Base-by-base conservation (phyloP, 35 echinoderm and acorn worm genomes). In the Hemicentrotus pulcherrimus region DNA sequence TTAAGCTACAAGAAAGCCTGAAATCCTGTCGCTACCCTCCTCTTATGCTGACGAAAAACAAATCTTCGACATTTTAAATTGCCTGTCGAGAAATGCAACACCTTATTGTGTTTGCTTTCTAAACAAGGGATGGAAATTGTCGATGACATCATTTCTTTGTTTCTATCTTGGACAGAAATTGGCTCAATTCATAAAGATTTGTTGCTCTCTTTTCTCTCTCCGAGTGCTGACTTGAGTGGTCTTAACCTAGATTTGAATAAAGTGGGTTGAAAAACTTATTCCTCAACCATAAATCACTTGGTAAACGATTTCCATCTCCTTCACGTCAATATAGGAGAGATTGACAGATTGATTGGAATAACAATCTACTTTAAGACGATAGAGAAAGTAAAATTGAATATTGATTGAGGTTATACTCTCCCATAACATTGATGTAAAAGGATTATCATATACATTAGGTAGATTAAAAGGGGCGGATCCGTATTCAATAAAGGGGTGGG, bases 31-130 rank as follows among this genome's bases (percentile, higher is more conserved):
- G 19, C 65, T 78, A 28, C 65, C 19, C 24, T 0, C 65, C 65
- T 78, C 16, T 78, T 78, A 22, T 24, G 65, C 65, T 78, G 22
- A 78, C 65, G n/a, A 22, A 15, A 78, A 22, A 78, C 65, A 78
- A 71, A 71, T 78, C 65, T 78, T 28, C 65, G 28, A 78, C 65
- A 78, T 78, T 78, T n/a, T n/a, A 78, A 78, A 78, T 78, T 78
- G 65, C 65, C 65, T 78, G 65, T 78, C 65, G 65, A 78, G 65
- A 78, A 78, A 78, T 78, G 65, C 19, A 78, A 78, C 65, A 28
- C 65, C 65, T 78, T 78, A 78, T 78, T 78, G 18, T 78, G 22
- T 78, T 78, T 78, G 65, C 24, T 78, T 78, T n/a, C 65, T 18
- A 78, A 28, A n/a, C 65, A 78, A n/a, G 28, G 2, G 24, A 28